Percentiles rank a stretch among this genome's conserved stretches.
These are phyloP conservation scores for Chauna torquata DNA, from an alignment of 2,113 vertebrate species.

Conservation along the genomic window DNA sequence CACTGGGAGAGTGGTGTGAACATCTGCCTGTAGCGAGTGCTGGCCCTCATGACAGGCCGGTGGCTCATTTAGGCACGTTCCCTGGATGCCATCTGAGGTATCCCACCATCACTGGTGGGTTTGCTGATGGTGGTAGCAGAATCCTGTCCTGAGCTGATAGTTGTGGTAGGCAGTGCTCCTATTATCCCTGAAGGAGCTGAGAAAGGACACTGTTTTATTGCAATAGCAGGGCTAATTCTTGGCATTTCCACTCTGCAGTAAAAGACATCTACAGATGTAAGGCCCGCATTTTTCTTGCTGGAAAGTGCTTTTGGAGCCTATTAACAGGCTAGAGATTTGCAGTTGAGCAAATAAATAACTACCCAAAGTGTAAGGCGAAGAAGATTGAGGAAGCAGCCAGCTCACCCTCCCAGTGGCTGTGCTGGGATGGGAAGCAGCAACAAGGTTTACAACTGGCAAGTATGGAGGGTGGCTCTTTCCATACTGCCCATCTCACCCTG, in stretches of 20 bases:
- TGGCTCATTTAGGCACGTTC: fast-evolving
- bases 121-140: background rate
- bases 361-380: background rate
- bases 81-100: background rate
- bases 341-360: background rate
- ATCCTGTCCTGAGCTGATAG: background rate
- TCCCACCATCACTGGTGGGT: background rate
- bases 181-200: background rate
- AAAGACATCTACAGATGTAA: background rate
- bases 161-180: background rate
- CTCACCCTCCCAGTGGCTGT: background rate
- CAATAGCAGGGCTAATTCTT: background rate
- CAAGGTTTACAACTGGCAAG: background rate
- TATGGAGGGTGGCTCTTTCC: background rate
- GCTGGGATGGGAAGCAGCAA: background rate
- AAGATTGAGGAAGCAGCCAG: background rate
- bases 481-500: background rate
- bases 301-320: background rate
- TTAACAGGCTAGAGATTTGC: background rate
- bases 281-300: fast-evolving
- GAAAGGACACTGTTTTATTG: background rate
- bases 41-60: background rate
- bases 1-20: background rate
- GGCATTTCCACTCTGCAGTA: background rate
- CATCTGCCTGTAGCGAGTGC: background rate